These are phyloP conservation scores for Forbesichthys agassizii DNA, from an alignment of 2,113 vertebrate species.

Conservation along the genomic window DNA sequence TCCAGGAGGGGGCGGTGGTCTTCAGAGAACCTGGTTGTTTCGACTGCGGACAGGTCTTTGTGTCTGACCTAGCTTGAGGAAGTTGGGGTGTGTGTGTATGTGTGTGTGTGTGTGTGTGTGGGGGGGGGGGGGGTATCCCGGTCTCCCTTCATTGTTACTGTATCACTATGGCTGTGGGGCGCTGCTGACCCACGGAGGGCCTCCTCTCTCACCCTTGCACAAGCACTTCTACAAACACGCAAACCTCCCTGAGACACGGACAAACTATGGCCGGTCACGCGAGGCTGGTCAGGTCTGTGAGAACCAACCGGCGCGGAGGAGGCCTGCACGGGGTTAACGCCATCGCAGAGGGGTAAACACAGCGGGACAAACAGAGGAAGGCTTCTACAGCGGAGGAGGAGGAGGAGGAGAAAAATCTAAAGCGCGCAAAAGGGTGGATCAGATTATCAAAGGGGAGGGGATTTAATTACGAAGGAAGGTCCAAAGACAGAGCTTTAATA, in stretches of 20 bases:
- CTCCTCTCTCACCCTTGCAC: slow-evolving; percentile 70
- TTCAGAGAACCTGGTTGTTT: too few relatives aligned
- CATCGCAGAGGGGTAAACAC: slow-evolving; percentile 69
- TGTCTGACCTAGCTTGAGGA: too few relatives aligned
- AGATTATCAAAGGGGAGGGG: slow-evolving; percentile 59
- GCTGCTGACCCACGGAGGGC: slow-evolving; percentile 70
- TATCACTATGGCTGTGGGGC: slow-evolving; percentile 66
- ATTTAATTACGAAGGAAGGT: slow-evolving; percentile 62
- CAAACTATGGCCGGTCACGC: slow-evolving; percentile 54
- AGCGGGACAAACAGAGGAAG: slow-evolving; percentile 51
- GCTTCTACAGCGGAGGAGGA: slow-evolving; percentile 32
- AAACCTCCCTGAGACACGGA: slow-evolving; percentile 33
- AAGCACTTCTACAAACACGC: slow-evolving; percentile 72
- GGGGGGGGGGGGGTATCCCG: slow-evolving; percentile 33
- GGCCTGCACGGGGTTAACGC: slow-evolving; percentile 65
- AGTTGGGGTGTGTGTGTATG: background rate
- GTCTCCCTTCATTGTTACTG: slow-evolving; percentile 69
- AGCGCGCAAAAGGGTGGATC: slow-evolving; percentile 33
- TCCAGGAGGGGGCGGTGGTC: too few relatives aligned
- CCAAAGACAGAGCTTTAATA: slow-evolving; percentile 64
- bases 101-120: background rate
- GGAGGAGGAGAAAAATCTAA: slow-evolving; percentile 49
- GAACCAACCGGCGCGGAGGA: slow-evolving; percentile 53
- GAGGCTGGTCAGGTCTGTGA: slow-evolving; percentile 58
- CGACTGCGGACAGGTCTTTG: too few relatives aligned